Percentiles rank a stretch among this genome's conserved stretches.
phyloP scores from a whole-genome alignment of 2,113 vertebrate genomes.

The Pelobates fuscus region DNA sequence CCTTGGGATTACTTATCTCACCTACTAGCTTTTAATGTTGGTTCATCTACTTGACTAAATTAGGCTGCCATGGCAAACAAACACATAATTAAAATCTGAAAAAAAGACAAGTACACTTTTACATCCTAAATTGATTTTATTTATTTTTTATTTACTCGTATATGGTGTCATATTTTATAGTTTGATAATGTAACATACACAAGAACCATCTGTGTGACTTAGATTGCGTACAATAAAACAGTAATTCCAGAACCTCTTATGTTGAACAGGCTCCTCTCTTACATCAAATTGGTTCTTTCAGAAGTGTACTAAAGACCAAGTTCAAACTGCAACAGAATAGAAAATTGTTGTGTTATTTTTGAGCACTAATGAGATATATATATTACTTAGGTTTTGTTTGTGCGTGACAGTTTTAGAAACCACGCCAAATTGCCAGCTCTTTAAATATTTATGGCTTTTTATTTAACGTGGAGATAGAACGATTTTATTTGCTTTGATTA shows the following conservation, averaged over 20 bases:
- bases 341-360: constrained; percentile 24
- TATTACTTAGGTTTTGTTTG: constrained; percentile 27
- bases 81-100: constrained; percentile 81
- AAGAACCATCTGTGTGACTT: constrained; percentile 27
- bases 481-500: constrained; percentile 31
- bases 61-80: constrained; percentile 80
- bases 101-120: constrained; percentile 71
- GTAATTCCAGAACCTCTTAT: constrained; percentile 28
- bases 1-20: constrained; percentile 84
- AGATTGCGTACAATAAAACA: constrained; percentile 28
- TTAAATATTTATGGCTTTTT: constrained; percentile 40
- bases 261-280: not conserved
- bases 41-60: constrained; percentile 81
- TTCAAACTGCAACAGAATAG: constrained; percentile 38
- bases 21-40: constrained; percentile 81
- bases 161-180: constrained; percentile 52
- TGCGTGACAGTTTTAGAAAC: constrained; percentile 15
- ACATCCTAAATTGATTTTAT: constrained; percentile 72
- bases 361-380: constrained; percentile 33
- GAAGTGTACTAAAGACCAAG: constrained; percentile 35
- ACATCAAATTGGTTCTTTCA: constrained; percentile 32
- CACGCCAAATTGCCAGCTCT: not conserved
- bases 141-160: constrained; percentile 58
- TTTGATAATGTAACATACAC: constrained; percentile 54
- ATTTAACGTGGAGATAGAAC: constrained; percentile 14